Evolutionary conservation across 2,888 invertebrate genomes (phyloP).

Genomic region (Pollenia labialis): DNA sequence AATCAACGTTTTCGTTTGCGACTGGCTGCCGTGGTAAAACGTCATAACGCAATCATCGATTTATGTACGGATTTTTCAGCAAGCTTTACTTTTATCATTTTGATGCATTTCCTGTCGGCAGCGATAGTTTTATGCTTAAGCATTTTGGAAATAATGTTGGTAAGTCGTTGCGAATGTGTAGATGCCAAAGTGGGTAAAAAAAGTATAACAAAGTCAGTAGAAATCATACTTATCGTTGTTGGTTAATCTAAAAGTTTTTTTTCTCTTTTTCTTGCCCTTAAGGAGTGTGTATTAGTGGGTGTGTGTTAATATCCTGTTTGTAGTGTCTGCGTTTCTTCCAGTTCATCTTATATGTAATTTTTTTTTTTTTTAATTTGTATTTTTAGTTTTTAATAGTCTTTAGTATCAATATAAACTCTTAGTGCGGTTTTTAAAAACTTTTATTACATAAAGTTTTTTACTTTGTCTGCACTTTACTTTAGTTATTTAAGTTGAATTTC

Average conservation of each 20-base stretch:
- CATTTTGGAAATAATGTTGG: slow-evolving; percentile 82
- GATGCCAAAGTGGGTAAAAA: not conserved
- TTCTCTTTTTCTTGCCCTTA: not conserved
- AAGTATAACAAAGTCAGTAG: not conserved
- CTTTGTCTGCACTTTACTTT: slow-evolving; percentile 38
- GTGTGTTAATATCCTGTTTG: slow-evolving; percentile 11
- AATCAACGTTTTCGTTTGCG: slow-evolving; percentile 76
- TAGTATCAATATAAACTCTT: slow-evolving; percentile 47
- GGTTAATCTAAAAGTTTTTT: slow-evolving; percentile 29
- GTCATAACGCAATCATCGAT: slow-evolving; percentile 82
- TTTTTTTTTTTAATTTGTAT: slow-evolving; percentile 18
- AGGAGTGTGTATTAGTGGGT: slow-evolving; percentile 3
- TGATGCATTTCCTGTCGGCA: slow-evolving; percentile 83
- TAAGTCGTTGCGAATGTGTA: slow-evolving; percentile 73
- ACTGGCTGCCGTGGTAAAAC: slow-evolving; percentile 77
- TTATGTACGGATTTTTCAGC: slow-evolving; percentile 80
- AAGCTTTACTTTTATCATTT: slow-evolving; percentile 80
- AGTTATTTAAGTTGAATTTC: slow-evolving; percentile 45
- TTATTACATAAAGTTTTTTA: slow-evolving; percentile 22
- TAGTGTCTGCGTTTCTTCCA: slow-evolving; percentile 7
- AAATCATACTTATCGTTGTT: not conserved
- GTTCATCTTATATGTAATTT: not conserved
- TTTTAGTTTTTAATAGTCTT: slow-evolving; percentile 1
- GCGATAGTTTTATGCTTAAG: slow-evolving; percentile 82
- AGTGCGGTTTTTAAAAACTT: slow-evolving; percentile 31